These are phyloP conservation scores for Fratercula arctica DNA, from an alignment of 2,797 vertebrate genomes.

Conservation along the genomic window DNA sequence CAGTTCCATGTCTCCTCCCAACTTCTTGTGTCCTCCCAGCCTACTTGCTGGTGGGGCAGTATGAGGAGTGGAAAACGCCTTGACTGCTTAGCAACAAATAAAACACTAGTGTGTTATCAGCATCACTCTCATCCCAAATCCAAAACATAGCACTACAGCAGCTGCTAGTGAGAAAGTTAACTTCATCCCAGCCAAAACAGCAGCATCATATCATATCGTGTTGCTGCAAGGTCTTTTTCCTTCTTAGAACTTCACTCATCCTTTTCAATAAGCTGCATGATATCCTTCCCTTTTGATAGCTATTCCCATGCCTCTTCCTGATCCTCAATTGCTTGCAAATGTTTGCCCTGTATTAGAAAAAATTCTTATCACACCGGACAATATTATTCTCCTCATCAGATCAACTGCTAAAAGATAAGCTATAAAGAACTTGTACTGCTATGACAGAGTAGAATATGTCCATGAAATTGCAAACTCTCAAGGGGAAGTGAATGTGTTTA, in stretches of 20 bases:
- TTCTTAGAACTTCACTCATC: not conserved
- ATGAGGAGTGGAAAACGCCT: not conserved
- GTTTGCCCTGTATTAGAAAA: not conserved
- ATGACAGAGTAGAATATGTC: not conserved
- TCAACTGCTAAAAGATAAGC: not conserved
- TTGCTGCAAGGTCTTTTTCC: not conserved
- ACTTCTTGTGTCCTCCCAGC: not conserved
- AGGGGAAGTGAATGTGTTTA: not conserved
- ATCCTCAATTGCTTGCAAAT: not conserved
- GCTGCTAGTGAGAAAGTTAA: not conserved
- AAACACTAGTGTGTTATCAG: not conserved
- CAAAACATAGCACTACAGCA: not conserved
- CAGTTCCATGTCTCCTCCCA: not conserved
- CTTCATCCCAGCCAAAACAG: not conserved
- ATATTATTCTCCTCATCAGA: not conserved
- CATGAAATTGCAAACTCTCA: not conserved
- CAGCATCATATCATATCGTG: not conserved
- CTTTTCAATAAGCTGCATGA: not conserved
- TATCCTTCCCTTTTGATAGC: not conserved
- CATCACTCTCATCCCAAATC: not conserved
- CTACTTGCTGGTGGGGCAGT: not conserved
- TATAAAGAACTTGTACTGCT: not conserved
- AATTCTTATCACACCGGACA: not conserved
- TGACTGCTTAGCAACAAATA: not conserved
- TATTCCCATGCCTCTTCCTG: not conserved